Conservation (phyloP, 1,140 invertebrate genomes). For the Caenorhabditis latens region DNA sequence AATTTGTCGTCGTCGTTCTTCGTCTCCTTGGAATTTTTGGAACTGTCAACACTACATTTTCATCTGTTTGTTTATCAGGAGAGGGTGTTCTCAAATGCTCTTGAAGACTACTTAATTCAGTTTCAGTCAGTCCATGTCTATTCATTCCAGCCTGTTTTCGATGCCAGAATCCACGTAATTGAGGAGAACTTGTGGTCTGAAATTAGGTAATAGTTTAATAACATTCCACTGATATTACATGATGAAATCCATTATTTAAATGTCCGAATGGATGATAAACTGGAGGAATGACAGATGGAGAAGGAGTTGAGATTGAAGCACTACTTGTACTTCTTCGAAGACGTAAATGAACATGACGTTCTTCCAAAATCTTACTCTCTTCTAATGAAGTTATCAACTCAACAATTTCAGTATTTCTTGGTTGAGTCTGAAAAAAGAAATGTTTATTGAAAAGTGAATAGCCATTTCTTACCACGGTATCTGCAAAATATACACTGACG, state of each 20-base stretch:
- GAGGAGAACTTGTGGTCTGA: conserved; percentile 38
- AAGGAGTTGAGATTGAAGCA: conserved; percentile 24
- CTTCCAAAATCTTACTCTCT: conserved; percentile 41
- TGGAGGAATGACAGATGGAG: background rate
- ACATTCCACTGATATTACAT: background rate
- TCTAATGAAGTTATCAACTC: background rate
- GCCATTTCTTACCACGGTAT: conserved; percentile 40
- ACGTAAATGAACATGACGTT: conserved; percentile 45
- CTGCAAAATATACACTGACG: conserved; percentile 55
- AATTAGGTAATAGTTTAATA: background rate
- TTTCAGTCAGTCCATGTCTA: conserved; percentile 22
- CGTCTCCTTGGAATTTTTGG: background rate
- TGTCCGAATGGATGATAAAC: conserved; percentile 24
- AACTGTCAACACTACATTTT: background rate
- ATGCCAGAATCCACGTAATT: conserved; percentile 21
- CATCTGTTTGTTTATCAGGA: background rate
- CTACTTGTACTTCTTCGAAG: conserved; percentile 39
- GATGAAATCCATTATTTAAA: conserved; percentile 41
- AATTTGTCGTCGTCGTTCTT: conserved; percentile 13
- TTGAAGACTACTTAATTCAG: conserved; percentile 32
- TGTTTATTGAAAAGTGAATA: background rate
- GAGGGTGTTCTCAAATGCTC: conserved; percentile 20
- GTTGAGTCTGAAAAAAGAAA: background rate
- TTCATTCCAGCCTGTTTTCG: conserved; percentile 46
- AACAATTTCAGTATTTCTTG: conserved; percentile 8